These are phyloP conservation scores for Astropecten irregularis DNA, from an alignment of 53 echinoderm and acorn worm species.

Conservation along the genomic window DNA sequence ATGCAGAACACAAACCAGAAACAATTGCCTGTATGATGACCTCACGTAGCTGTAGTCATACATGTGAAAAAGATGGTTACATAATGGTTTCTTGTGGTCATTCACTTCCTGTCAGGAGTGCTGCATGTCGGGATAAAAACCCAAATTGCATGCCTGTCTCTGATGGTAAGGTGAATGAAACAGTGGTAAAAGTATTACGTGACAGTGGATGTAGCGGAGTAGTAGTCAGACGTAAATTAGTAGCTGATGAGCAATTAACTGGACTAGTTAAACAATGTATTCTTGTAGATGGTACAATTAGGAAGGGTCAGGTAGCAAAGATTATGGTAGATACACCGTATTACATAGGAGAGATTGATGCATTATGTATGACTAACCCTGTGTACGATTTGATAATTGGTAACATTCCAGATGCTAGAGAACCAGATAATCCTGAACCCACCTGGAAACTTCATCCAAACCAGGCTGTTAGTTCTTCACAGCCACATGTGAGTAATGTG, in stretches of 20 bases:
- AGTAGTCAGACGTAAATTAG: background rate
- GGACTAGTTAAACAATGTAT: conserved; percentile 24
- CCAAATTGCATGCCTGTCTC: conserved; percentile 26
- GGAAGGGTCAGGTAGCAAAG: conserved; percentile 17
- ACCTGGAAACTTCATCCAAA: background rate
- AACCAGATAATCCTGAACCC: background rate
- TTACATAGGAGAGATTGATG: conserved; percentile 3
- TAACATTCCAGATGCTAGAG: conserved; percentile 1
- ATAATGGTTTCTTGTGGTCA: conserved; percentile 31
- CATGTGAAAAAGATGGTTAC: conserved; percentile 14
- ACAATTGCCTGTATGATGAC: conserved; percentile 14
- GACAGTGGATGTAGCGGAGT: conserved; percentile 58
- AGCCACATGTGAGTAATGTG: too few species aligned
- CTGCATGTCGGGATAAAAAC: conserved; percentile 3
- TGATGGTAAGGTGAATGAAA: conserved; percentile 29
- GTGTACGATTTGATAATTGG: conserved; percentile 44
- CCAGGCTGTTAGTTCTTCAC: too few species aligned
- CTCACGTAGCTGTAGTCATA: background rate
- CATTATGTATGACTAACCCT: conserved; percentile 18
- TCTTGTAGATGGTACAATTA: conserved; percentile 46
- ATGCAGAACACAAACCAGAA: background rate
- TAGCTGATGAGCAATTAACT: conserved; percentile 12
- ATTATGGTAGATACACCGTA: conserved; percentile 45
- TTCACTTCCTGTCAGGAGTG: conserved; percentile 24
- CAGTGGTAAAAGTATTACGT: conserved; percentile 3